Evolutionary conservation across 1,140 invertebrate genomes (phyloP).

Genomic region (Saccostrea cuccullata): DNA sequence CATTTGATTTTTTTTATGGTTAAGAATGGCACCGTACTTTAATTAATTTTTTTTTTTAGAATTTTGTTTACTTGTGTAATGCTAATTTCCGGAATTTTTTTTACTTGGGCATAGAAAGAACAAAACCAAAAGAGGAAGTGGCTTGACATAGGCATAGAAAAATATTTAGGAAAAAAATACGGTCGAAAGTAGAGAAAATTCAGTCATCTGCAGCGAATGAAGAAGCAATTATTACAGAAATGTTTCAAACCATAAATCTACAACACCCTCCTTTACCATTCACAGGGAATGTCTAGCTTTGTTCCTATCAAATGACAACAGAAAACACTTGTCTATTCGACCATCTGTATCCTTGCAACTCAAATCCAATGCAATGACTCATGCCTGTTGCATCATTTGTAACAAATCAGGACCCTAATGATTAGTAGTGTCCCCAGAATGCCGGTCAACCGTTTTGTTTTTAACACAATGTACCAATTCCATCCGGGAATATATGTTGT

Average conservation of each 20-base stretch:
- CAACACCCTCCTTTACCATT: not conserved
- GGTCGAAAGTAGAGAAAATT: not conserved
- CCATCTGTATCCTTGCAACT: not conserved
- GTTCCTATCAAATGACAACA: not conserved
- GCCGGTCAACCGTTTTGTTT: not conserved
- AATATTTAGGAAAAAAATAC: slow-evolving; percentile 6
- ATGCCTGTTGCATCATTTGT: slow-evolving; percentile 33
- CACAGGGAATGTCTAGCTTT: not conserved
- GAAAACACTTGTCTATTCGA: not conserved
- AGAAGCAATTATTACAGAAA: not conserved
- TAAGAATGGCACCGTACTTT: too few relatives aligned
- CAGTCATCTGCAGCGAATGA: not conserved
- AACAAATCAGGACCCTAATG: slow-evolving; percentile 33
- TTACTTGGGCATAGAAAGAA: slow-evolving; percentile 7
- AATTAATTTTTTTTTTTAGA: too few relatives aligned
- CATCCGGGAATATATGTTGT: slow-evolving; percentile 38
- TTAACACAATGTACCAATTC: slow-evolving; percentile 5
- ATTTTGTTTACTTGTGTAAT: too few relatives aligned
- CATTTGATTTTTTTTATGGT: too few relatives aligned
- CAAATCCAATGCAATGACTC: not conserved
- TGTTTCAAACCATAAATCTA: not conserved
- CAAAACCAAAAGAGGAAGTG: slow-evolving; percentile 26
- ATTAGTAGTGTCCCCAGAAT: slow-evolving; percentile 21
- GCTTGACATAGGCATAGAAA: not conserved
- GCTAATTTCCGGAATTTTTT: too few relatives aligned